phyloP scores from a whole-genome alignment of 1,140 invertebrate species.

The Drosophila pseudoananassae region DNA sequence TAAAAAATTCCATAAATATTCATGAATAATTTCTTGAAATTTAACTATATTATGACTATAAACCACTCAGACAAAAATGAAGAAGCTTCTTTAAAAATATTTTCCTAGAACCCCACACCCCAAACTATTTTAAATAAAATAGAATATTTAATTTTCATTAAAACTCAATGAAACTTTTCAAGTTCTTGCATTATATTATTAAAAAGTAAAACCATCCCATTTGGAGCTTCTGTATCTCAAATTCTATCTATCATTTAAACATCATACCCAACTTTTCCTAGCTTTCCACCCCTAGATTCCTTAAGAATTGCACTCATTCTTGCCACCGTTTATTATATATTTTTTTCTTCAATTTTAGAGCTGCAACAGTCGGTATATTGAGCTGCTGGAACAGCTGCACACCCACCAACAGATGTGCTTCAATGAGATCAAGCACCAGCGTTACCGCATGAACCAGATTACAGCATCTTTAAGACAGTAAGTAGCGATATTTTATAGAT shows the following conservation, averaged over 20 bases:
- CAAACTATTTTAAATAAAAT: neutral
- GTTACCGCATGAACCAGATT: conserved; percentile 94
- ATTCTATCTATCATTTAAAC: too few relatives aligned
- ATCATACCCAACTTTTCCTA: neutral
- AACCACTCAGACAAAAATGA: too few relatives aligned
- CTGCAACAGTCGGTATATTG: conserved; percentile 91
- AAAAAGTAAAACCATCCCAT: neutral
- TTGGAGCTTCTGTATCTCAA: neutral
- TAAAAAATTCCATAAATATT: too few relatives aligned
- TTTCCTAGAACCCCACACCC: too few relatives aligned
- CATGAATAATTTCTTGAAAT: too few relatives aligned
- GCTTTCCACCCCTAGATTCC: neutral
- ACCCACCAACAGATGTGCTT: conserved; percentile 94
- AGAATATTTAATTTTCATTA: neutral
- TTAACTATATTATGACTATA: too few relatives aligned
- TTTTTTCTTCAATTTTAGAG: conserved; percentile 84
- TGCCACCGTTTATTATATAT: conserved; percentile 2
- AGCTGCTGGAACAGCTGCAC: conserved; percentile 92
- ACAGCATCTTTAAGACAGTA: conserved; percentile 91
- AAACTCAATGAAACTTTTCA: neutral
- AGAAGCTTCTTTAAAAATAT: too few relatives aligned
- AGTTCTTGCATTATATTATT: neutral
- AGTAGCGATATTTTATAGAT: conserved; percentile 48
- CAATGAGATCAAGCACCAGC: conserved; percentile 94
- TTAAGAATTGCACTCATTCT: neutral